These are phyloP conservation scores for Paramormyrops kingsleyae DNA, from an alignment of 2,113 vertebrate genomes.

Conservation along the genomic window DNA sequence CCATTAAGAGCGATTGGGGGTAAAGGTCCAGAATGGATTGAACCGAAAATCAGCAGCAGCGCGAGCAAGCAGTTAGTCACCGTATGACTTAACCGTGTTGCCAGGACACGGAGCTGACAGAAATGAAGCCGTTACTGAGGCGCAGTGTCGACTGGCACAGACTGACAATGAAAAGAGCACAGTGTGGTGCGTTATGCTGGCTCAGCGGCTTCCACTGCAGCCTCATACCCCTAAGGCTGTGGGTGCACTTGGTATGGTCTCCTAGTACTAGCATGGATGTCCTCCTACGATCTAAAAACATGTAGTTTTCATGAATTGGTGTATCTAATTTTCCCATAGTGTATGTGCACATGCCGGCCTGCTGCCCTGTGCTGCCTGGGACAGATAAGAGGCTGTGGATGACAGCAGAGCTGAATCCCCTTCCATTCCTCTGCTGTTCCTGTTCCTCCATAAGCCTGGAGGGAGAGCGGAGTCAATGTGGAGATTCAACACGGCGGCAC, in stretches of 20 bases:
- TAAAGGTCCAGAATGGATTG: neutral
- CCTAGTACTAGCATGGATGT: neutral
- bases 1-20: neutral
- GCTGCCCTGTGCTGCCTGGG: neutral
- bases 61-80: neutral
- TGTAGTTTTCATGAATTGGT: neutral
- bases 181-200: neutral
- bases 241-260: neutral
- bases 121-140: neutral
- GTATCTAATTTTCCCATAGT: neutral
- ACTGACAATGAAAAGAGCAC: neutral
- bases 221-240: slow-evolving; percentile 15
- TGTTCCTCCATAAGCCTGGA: neutral
- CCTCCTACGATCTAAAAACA: neutral
- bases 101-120: neutral
- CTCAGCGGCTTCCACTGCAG: slow-evolving; percentile 18
- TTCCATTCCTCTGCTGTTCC: neutral
- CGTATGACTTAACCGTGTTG: neutral
- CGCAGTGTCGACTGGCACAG: neutral
- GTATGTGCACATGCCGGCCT: neutral
- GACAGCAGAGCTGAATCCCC: neutral
- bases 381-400: neutral
- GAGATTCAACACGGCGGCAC: neutral
- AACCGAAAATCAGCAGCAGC: neutral
- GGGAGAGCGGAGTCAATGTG: neutral